Base-by-base conservation (phyloP, 2,797 vertebrate species). In the Enteromius viviparus region DNA sequence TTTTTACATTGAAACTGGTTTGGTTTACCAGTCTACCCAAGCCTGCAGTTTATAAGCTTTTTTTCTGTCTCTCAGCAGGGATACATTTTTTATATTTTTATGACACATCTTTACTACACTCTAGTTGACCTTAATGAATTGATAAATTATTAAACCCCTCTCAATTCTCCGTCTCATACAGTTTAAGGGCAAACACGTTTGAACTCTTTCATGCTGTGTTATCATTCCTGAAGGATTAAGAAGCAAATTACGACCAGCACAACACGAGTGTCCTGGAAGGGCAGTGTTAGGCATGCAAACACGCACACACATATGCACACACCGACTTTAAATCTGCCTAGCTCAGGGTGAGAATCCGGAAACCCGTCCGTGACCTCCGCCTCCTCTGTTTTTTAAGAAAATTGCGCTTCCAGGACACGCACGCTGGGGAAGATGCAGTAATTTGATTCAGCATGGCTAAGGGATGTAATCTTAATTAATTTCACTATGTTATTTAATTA, bases 401-500 rank as follows among this genome's bases (percentile, higher is more conserved):
- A 85, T 92, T 88, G 82, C 42, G 69, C 85, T 91, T 92, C 66
- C 89, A 90, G 84, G 78, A 85, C 89, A 91, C 80, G 84, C 83
- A 86, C 78, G 3, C 86, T 82, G 49, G 19, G 85, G 82, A 84
- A 92, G 88, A 92, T 90, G 89, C 89, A 89, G 89, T 93, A 87
- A 92, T 93, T 87, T 88, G 85, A 93, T 91, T 92, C 82, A 90
- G 85, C 84, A 72, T 81, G 87, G 85, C 87, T 87, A 87, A 82
- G 88, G 89, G 90, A 91, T 89, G 82, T 90, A 91, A 91, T 90
- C 89, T 87, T 90, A 91, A 94, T 94, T 94, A 92, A 93, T 93
- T 91, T 90, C 88, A 86, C 90, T 82, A 87, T 92, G 89, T 92
- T 93, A 90, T 94, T 93, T 92, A 92, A 94, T 93, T 92, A 93